These are phyloP conservation scores for Drosophila burlai DNA, from an alignment of 1,140 invertebrate species.

Conservation along the genomic window DNA sequence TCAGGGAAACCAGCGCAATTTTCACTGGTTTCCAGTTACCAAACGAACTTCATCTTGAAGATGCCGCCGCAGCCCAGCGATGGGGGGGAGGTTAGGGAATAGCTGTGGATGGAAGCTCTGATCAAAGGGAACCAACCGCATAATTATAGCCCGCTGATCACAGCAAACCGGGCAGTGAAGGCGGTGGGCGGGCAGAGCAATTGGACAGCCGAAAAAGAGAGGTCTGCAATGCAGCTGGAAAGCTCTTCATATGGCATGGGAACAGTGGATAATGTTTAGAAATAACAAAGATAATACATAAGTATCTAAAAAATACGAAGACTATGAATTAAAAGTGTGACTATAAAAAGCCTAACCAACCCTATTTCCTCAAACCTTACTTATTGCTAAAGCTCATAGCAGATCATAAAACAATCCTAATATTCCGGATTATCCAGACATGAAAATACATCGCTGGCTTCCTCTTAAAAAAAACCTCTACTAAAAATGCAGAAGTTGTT, in stretches of 20 bases:
- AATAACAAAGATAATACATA: too few species aligned
- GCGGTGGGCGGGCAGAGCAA: constrained; percentile 36
- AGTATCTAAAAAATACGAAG: neutral
- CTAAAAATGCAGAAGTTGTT: constrained; percentile 42
- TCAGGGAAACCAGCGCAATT: constrained; percentile 59
- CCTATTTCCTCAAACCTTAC: neutral
- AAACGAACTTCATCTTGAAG: constrained; percentile 39
- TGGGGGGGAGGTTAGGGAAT: neutral
- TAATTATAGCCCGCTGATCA: constrained; percentile 65
- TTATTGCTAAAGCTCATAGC: too few species aligned
- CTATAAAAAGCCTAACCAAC: neutral
- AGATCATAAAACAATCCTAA: constrained; percentile 3
- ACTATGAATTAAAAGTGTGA: neutral
- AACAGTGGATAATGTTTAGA: constrained; percentile 9
- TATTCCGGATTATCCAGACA: constrained; percentile 2
- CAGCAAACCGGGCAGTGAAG: constrained; percentile 34
- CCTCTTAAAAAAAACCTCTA: constrained; percentile 21
- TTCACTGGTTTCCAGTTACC: constrained; percentile 70
- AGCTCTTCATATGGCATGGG: neutral
- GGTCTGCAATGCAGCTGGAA: constrained; percentile 15
- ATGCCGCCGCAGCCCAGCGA: constrained; percentile 21
- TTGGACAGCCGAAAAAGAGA: constrained; percentile 31
- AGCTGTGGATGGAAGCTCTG: neutral
- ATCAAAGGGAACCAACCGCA: constrained; percentile 57
- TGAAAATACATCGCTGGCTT: constrained; percentile 24